Evolutionary conservation across 2,888 invertebrate species (phyloP).

Genomic region (Drosophila mulleri): DNA sequence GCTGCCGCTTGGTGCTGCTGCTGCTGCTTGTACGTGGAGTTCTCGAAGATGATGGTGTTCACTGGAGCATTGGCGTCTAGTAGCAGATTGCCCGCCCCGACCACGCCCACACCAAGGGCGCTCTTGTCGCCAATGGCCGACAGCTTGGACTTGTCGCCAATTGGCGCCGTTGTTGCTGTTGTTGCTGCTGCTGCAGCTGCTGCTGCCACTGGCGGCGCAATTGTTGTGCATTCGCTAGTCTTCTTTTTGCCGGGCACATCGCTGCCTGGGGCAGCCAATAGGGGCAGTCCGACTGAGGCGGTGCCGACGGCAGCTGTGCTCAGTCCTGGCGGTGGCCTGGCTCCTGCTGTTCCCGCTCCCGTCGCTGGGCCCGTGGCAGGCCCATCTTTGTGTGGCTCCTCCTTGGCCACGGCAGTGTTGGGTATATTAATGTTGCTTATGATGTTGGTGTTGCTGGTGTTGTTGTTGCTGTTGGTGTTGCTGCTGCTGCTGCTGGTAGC

Average conservation of each 20-base stretch:
- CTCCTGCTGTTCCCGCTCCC: conserved; percentile 14
- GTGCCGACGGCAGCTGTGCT: conserved; percentile 54
- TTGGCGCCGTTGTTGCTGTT: conserved; percentile 33
- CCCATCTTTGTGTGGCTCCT: conserved; percentile 56
- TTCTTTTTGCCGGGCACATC: conserved; percentile 65
- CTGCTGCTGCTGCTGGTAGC: conserved; percentile 32
- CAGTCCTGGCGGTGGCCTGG: conserved; percentile 67
- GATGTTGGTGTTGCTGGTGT: conserved; percentile 35
- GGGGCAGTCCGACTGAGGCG: conserved; percentile 24
- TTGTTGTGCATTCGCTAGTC: conserved; percentile 42
- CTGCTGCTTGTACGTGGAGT: conserved; percentile 93
- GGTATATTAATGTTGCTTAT: conserved; percentile 50
- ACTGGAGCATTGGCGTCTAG: conserved; percentile 93
- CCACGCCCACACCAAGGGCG: conserved; percentile 8
- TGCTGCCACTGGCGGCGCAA: conserved; percentile 41
- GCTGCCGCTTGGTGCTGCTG: conserved; percentile 71
- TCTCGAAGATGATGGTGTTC: conserved; percentile 95
- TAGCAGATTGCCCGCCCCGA: conserved; percentile 75
- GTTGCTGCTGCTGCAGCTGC: conserved; percentile 24
- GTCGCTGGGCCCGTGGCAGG: conserved; percentile 10
- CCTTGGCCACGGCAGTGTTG: conserved; percentile 72
- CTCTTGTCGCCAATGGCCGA: conserved; percentile 69
- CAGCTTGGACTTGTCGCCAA: conserved; percentile 64
- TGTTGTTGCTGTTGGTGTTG: conserved; percentile 10
- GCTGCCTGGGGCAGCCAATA: conserved; percentile 39